Evolutionary conservation across 2,113 vertebrate species (phyloP).

Genomic region (Cyprinodon tularosa): DNA sequence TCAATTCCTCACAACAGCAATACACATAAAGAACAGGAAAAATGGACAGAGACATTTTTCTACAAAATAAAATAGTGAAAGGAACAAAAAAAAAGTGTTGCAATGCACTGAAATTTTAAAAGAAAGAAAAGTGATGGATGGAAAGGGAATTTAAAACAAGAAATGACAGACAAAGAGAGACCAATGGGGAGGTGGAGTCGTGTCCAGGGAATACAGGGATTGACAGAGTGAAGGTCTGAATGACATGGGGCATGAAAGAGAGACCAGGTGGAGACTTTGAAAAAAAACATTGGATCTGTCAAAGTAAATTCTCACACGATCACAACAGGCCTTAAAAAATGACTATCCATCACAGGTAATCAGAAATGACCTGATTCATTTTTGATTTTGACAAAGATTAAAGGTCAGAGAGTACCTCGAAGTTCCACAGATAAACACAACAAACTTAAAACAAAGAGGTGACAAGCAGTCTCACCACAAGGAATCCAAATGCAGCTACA

Average conservation of each 20-base stretch:
- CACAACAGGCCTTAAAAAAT: neutral
- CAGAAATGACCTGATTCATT: neutral
- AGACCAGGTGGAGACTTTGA: conserved; percentile 22
- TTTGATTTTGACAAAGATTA: conserved; percentile 3
- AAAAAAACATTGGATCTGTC: conserved; percentile 11
- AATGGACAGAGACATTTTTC: neutral
- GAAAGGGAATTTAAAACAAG: conserved; percentile 5
- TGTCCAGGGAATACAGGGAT: conserved; percentile 42
- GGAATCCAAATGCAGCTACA: conserved; percentile 3
- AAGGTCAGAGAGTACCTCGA: neutral
- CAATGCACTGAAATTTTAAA: conserved; percentile 2
- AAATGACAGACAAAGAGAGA: conserved; percentile 40
- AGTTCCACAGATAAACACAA: neutral
- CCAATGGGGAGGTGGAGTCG: neutral
- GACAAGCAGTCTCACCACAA: neutral
- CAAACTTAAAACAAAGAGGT: neutral
- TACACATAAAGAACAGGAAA: neutral
- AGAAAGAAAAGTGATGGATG: conserved; percentile 34
- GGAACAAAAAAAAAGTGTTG: conserved; percentile 17
- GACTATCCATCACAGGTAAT: neutral
- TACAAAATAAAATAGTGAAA: conserved; percentile 22
- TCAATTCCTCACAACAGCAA: neutral
- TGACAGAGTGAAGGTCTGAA: conserved; percentile 40
- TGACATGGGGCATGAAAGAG: conserved; percentile 5
- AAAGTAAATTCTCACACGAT: neutral